Evolutionary conservation across 2,888 invertebrate genomes (phyloP).

Genomic region (Scaeva pyrastri): DNA sequence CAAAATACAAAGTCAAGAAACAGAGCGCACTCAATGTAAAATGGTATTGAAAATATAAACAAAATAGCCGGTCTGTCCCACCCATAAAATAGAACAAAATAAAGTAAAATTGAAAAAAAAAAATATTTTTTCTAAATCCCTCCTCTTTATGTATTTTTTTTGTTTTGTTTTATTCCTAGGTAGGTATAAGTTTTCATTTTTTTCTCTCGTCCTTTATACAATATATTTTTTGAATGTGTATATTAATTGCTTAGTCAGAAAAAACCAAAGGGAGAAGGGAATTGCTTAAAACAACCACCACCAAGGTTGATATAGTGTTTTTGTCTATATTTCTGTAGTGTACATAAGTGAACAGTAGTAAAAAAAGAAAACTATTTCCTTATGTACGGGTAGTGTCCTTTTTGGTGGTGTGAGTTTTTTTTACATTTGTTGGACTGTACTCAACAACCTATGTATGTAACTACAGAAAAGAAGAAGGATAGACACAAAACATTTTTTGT

Average conservation of each 20-base stretch:
- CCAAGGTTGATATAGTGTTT: conserved; percentile 3
- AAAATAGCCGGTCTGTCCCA: conserved; percentile 57
- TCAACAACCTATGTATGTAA: neutral
- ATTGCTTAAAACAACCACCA: conserved; percentile 17
- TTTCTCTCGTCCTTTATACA: conserved; percentile 7
- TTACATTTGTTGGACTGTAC: conserved; percentile 17
- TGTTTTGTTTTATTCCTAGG: conserved; percentile 14
- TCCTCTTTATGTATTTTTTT: conserved; percentile 50
- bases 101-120: conserved; percentile 22
- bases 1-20: neutral
- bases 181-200: neutral
- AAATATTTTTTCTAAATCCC: conserved; percentile 64
- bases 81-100: conserved; percentile 57
- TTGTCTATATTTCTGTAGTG: conserved; percentile 35
- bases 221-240: conserved; percentile 52
- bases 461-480: neutral
- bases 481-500: neutral
- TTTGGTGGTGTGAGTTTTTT: conserved; percentile 41
- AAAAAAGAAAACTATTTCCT: conserved; percentile 23
- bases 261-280: conserved; percentile 14
- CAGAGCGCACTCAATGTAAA: neutral
- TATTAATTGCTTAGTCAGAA: conserved; percentile 46
- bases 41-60: neutral
- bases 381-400: conserved; percentile 48
- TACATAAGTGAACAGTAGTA: conserved; percentile 27